Percentiles rank a stretch among this genome's conserved stretches.
phyloP scores from a whole-genome alignment of 2,797 vertebrate genomes.

The Bradypodion pumilum region DNA sequence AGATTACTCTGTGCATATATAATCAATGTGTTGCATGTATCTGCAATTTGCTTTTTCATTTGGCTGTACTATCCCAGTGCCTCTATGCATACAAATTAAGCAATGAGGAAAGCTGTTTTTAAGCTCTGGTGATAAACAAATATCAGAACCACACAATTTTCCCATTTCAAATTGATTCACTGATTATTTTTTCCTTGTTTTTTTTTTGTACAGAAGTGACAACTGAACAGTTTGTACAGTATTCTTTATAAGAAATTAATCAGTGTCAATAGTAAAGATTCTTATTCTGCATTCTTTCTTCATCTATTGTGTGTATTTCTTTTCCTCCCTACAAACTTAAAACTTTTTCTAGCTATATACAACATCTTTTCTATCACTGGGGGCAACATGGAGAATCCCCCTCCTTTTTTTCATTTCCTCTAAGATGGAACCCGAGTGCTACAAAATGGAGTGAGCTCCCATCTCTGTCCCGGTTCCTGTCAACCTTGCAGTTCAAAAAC shows the following conservation, averaged over 20 bases:
- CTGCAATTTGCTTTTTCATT: conserved; percentile 30
- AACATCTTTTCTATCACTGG: no score
- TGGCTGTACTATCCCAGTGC: conserved; percentile 12
- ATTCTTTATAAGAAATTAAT: not conserved
- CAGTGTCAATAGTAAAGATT: not conserved
- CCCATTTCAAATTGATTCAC: not conserved
- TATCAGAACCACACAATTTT: not conserved
- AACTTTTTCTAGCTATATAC: not conserved
- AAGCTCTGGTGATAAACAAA: conserved; percentile 21
- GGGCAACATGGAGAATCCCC: not conserved
- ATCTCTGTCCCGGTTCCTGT: no score
- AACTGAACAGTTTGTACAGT: not conserved
- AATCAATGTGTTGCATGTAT: conserved; percentile 29
- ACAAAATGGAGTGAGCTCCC: no score
- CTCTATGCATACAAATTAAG: conserved; percentile 29
- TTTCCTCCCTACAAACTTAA: not conserved
- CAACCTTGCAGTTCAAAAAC: no score
- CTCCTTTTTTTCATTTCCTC: not conserved
- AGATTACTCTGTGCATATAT: conserved; percentile 33
- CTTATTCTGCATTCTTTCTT: not conserved
- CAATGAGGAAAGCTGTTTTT: conserved; percentile 3
- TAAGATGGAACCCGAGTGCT: no score
- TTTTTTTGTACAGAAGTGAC: not conserved
- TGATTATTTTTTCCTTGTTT: not conserved
- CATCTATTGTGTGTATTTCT: not conserved